Conservation (phyloP, 2,113 vertebrate species). For the Perccottus glenii region DNA sequence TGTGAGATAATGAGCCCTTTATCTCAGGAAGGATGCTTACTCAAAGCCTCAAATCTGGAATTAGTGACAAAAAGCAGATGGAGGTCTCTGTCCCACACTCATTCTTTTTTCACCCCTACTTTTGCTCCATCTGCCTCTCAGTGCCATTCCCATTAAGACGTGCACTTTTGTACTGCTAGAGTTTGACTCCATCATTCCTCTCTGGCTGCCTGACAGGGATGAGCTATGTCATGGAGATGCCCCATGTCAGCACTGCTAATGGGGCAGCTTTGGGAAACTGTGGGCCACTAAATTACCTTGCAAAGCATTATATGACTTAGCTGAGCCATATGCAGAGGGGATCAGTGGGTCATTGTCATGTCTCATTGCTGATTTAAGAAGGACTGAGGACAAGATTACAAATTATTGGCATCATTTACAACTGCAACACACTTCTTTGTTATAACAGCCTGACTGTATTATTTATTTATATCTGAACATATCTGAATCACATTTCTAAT, state of each 20-base stretch:
- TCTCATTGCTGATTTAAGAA: constrained; percentile 53
- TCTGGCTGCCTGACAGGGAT: constrained; percentile 49
- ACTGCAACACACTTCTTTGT: constrained; percentile 39
- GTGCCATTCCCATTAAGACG: constrained; percentile 60
- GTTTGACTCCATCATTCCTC: constrained; percentile 69
- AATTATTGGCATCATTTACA: constrained; percentile 48
- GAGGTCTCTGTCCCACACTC: constrained; percentile 57
- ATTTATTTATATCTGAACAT: constrained; percentile 31
- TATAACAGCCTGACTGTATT: constrained; percentile 55
- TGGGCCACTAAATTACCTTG: constrained; percentile 54
- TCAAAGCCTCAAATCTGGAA: constrained; percentile 65
- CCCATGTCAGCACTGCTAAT: constrained; percentile 67
- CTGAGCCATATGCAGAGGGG: constrained; percentile 46
- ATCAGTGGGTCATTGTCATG: constrained; percentile 53
- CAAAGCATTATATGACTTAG: constrained; percentile 45
- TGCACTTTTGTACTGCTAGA: constrained; percentile 44
- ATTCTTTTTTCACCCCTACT: constrained; percentile 16
- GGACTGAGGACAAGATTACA: constrained; percentile 43
- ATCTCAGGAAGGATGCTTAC: constrained; percentile 65
- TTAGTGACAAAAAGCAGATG: constrained; percentile 63
- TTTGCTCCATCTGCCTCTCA: constrained; percentile 45
- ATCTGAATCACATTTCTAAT: neutral
- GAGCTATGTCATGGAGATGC: constrained; percentile 61
- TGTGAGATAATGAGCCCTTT: constrained; percentile 76
- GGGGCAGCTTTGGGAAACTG: constrained; percentile 55